Base-by-base conservation (phyloP, 2,797 vertebrate species). In the Melanotaenia boesemani region DNA sequence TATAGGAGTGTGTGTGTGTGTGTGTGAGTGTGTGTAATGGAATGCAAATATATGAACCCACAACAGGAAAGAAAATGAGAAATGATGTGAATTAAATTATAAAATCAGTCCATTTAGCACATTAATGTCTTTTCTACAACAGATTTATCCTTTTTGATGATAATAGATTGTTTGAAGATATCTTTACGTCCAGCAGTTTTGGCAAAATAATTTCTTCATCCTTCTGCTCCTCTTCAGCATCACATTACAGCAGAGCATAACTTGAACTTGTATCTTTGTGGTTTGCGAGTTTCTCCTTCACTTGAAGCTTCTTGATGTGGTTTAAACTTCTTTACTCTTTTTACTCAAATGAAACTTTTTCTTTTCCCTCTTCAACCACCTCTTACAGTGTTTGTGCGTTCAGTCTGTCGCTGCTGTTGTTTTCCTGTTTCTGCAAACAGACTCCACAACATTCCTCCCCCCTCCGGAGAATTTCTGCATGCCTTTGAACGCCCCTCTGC, bases 401-500 rank as follows among this genome's bases (percentile, higher is more conserved):
- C 48, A 6, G 9, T 39, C 18, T 32, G 7, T 55, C 2, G 3
- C 20, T 41, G 30, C 26, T 80, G 30, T 57, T 77, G 32, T 80
- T 80, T 72, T 70, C 64, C 34, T 58, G 32, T 78, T 67, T 61
- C 62, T 79, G 70, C 64, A 84, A 84, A 83, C 76, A 71, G 32
- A 78, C 71, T 81, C 77, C 46, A 0, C 79, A 69, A 30, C 80
- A 82, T 85, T 81, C 68, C 65, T 70, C 58, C 36, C 63, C 30
- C 58, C 26, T 16, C 22, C 50, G 52, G 64, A 84, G 60, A 77
- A 82, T 20, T 73, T 56, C 58, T 81, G 63, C 22, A 1, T 75
- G 80, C 67, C 79, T 87, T 83, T 86, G 83, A 87, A 79, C 24
- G n/a, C 65, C 74, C 56, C 80, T 63, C 62, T 39, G 37, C 55